Base-by-base conservation (phyloP, 2,797 vertebrate genomes). In the Acipenser oxyrinchus region DNA sequence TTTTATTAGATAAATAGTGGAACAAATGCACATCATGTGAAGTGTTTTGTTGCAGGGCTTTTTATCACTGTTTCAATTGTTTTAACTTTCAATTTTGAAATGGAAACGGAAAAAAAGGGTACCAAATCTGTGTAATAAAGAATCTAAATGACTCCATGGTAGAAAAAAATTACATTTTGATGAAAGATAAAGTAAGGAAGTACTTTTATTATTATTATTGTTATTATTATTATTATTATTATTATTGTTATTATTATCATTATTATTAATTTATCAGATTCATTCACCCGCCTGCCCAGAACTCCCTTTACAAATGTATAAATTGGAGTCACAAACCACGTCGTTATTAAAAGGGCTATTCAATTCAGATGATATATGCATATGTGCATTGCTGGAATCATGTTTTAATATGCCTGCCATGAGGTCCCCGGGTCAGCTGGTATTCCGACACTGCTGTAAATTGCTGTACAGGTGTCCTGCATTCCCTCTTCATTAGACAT, bases 401-500 rank as follows among this genome's bases (percentile, higher is more conserved):
- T 60, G 73, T 58, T 11, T 67, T 66, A 77, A 73, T 72, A 49
- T 69, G 62, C 51, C 62, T 65, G 70, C 72, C 69, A 59, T 70
- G 62, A 71, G 52, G 68, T 73, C 79, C 78, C 69, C 77, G 78
- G 74, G 82, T 76, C 81, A 78, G 76, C 65, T 74, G 79, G 69
- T 78, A 70, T 51, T 67, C 66, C 70, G 67, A 73, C 13, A 71
- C 75, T 81, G 77, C 71, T 76, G 69, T 81, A 81, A 84, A 77
- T 65, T 73, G 83, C 77, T 79, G 78, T 77, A 80, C 81, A 83
- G 81, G 81, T 85, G 83, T 82, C 82, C 76, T 79, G 75, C 68
- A 78, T 76, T 86, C 75, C 77, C 59, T 75, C n/a, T 64, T 75
- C 86, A 84, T 83, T 86, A 84, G 84, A 83, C 84, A 84, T 79